phyloP scores from a whole-genome alignment of 2,888 invertebrate species.

The Aphodius sticticus region DNA sequence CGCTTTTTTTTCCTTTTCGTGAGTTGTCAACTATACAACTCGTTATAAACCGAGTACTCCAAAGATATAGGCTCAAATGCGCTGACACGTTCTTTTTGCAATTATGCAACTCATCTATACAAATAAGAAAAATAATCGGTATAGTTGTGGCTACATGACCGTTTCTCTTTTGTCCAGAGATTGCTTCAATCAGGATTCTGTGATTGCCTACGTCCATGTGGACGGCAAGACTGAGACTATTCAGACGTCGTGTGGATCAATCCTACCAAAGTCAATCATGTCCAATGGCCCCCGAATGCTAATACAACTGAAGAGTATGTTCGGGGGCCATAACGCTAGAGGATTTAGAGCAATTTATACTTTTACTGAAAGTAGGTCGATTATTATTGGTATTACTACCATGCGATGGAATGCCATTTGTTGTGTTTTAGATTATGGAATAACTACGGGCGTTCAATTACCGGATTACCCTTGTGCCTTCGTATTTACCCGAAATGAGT shows the following conservation, averaged over 20 bases:
- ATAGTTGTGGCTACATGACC: too few relatives aligned
- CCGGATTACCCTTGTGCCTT: conserved; percentile 86
- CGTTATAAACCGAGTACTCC: too few relatives aligned
- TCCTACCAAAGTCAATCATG: conserved; percentile 89
- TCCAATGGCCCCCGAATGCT: conserved; percentile 88
- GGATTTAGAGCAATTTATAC: conserved; percentile 90
- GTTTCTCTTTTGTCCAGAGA: conserved; percentile 58
- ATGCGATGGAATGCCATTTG: background rate
- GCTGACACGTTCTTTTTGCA: too few relatives aligned
- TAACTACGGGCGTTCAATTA: conserved; percentile 81
- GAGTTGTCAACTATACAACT: too few relatives aligned
- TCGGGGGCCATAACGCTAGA: conserved; percentile 78
- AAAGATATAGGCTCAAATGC: too few relatives aligned
- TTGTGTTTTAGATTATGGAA: conserved; percentile 81
- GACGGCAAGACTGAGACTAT: conserved; percentile 86
- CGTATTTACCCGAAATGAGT: conserved; percentile 83
- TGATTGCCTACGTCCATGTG: conserved; percentile 84
- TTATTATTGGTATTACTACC: background rate
- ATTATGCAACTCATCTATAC: too few relatives aligned
- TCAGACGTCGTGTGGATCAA: conserved; percentile 85
- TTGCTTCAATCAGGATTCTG: conserved; percentile 78
- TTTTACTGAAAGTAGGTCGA: conserved; percentile 81
- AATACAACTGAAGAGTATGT: conserved; percentile 83
- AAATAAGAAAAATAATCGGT: too few relatives aligned
- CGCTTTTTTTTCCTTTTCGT: too few relatives aligned